Percentiles rank a stretch among this genome's conserved stretches.
Evolutionary conservation across 2,797 vertebrate species (phyloP).

Genomic region (Coendou prehensilis): DNA sequence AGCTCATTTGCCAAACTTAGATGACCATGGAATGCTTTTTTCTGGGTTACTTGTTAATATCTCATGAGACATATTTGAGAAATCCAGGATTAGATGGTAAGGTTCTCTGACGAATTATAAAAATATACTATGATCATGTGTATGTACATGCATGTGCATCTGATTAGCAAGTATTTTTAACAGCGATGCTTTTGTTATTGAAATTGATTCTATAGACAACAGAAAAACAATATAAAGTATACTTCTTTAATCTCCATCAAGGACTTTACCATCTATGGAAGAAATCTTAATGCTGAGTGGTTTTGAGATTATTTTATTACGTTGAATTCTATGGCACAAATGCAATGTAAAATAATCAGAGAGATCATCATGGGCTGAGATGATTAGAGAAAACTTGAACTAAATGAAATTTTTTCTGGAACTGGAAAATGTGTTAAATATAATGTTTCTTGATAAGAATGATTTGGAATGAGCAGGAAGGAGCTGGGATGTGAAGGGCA

Average conservation of each 20-base stretch:
- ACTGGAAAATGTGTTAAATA: conserved; percentile 14
- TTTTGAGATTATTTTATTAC: neutral
- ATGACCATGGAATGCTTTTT: neutral
- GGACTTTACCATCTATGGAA: neutral
- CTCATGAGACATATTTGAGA: neutral
- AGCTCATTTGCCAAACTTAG: conserved; percentile 11
- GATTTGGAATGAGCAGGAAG: neutral
- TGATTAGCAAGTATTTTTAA: conserved; percentile 42
- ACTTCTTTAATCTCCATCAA: neutral
- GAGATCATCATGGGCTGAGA: neutral
- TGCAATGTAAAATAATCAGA: neutral
- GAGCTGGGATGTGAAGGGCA: neutral
- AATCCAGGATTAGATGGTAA: neutral
- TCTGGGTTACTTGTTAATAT: neutral
- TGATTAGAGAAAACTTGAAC: conserved; percentile 9
- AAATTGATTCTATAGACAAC: neutral
- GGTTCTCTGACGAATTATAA: neutral
- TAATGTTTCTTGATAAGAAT: neutral
- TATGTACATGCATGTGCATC: neutral
- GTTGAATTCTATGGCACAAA: neutral
- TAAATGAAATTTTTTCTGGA: neutral
- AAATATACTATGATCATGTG: neutral
- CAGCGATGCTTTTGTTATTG: neutral
- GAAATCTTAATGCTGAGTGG: neutral
- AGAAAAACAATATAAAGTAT: neutral